Conservation (phyloP, 2,113 vertebrate species). For the Ictidomys tridecemlineatus region DNA sequence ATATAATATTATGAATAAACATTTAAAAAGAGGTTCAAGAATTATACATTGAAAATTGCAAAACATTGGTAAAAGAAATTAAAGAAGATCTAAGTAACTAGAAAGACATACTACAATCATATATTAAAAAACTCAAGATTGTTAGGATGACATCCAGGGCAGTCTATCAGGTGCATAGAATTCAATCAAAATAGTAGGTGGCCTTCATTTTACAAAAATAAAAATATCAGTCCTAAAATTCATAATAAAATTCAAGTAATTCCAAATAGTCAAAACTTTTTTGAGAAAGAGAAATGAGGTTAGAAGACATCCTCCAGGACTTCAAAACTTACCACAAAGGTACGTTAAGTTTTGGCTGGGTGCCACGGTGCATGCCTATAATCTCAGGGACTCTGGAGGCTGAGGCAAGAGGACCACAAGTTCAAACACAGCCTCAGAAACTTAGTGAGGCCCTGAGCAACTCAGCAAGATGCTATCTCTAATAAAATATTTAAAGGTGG, state of each 20-base stretch:
- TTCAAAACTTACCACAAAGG: background rate
- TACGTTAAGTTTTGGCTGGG: background rate
- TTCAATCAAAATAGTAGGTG: background rate
- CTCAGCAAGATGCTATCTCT: too few species aligned
- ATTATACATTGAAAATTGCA: background rate
- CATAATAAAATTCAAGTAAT: background rate
- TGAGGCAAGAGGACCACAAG: too few species aligned
- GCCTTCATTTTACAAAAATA: background rate
- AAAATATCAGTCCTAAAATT: background rate
- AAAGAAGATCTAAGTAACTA: background rate
- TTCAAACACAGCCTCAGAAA: too few species aligned
- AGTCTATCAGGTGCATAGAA: background rate
- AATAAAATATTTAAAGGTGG: too few species aligned
- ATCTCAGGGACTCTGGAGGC: too few species aligned
- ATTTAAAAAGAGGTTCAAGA: background rate
- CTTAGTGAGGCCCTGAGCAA: too few species aligned
- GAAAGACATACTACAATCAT: background rate
- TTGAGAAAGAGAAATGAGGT: background rate
- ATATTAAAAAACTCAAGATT: background rate
- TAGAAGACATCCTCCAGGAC: background rate
- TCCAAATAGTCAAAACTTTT: background rate
- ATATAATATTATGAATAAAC: background rate
- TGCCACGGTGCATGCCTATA: too few species aligned
- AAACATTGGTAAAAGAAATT: background rate
- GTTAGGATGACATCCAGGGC: background rate